phyloP scores from a whole-genome alignment of 2,888 invertebrate species.

The Callyntrura guangdongensis region DNA sequence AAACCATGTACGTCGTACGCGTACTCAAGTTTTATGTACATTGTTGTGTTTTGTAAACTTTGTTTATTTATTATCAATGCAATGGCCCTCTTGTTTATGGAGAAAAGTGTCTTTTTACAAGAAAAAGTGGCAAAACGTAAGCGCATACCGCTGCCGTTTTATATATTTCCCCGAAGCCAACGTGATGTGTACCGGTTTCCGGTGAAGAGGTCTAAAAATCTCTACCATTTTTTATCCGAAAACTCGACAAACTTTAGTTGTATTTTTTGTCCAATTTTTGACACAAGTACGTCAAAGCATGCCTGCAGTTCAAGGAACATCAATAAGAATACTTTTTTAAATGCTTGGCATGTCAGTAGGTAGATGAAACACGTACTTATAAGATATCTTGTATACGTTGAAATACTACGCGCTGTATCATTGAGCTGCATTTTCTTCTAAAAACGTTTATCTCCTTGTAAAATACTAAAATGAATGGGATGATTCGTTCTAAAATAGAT shows the following conservation, averaged over 20 bases:
- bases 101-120: conserved; percentile 52
- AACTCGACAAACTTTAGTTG: background rate
- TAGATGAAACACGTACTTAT: background rate
- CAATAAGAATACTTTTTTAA: background rate
- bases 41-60: background rate
- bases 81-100: conserved; percentile 5
- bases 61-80: background rate
- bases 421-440: background rate
- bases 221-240: conserved; percentile 50
- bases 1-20: background rate
- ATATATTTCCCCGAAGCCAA: conserved; percentile 70
- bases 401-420: background rate
- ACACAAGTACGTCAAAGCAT: conserved; percentile 58
- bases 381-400: background rate
- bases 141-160: background rate
- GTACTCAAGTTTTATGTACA: background rate
- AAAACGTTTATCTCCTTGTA: conserved; percentile 39
- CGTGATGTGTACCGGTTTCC: conserved; percentile 82
- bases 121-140: conserved; percentile 9
- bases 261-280: conserved; percentile 33
- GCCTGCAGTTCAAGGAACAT: background rate
- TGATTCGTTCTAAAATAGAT: conserved; percentile 73
- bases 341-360: background rate
- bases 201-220: conserved; percentile 72
- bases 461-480: conserved; percentile 53